These are phyloP conservation scores for Branchellion lobata DNA, from an alignment of 2,888 invertebrate species.

Conservation along the genomic window DNA sequence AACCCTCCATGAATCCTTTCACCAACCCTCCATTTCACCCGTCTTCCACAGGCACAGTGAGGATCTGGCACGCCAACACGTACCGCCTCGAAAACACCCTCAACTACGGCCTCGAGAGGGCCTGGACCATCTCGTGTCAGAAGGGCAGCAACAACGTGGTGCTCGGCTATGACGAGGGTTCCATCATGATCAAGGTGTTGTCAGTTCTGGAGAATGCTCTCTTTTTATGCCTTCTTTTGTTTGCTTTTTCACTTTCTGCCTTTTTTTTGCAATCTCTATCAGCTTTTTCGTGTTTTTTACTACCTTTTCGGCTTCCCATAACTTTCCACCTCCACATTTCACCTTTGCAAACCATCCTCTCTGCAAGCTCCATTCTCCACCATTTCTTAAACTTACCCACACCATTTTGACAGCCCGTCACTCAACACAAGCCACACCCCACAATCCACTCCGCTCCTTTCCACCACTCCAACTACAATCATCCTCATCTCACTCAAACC, in stretches of 20 bases:
- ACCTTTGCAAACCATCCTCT: too few species aligned
- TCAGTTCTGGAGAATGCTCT: too few species aligned
- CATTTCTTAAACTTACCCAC: too few species aligned
- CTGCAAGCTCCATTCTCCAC: too few species aligned
- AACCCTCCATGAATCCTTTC: too few species aligned
- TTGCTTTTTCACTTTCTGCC: not conserved
- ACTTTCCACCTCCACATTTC: too few species aligned
- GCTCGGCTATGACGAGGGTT: conserved; percentile 94
- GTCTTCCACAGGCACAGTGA: conserved; percentile 79
- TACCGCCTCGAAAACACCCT: conserved; percentile 91
- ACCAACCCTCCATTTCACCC: too few species aligned
- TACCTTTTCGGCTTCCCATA: not conserved
- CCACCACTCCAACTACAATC: not conserved
- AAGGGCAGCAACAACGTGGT: conserved; percentile 94
- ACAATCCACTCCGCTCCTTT: not conserved
- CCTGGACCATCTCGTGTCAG: conserved; percentile 92
- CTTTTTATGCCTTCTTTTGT: not conserved
- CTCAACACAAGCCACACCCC: too few species aligned
- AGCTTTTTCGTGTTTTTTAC: not conserved
- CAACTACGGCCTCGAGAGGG: conserved; percentile 95
- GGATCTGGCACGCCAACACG: conserved; percentile 98
- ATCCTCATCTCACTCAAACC: not conserved
- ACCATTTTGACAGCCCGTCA: too few species aligned
- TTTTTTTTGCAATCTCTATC: not conserved
- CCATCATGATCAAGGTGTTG: conserved; percentile 84